Evolutionary conservation across 2,797 vertebrate species (phyloP), one percentile per base, ranked within the genome.

Genomic region (Pseudotriccus pelzelni): DNA sequence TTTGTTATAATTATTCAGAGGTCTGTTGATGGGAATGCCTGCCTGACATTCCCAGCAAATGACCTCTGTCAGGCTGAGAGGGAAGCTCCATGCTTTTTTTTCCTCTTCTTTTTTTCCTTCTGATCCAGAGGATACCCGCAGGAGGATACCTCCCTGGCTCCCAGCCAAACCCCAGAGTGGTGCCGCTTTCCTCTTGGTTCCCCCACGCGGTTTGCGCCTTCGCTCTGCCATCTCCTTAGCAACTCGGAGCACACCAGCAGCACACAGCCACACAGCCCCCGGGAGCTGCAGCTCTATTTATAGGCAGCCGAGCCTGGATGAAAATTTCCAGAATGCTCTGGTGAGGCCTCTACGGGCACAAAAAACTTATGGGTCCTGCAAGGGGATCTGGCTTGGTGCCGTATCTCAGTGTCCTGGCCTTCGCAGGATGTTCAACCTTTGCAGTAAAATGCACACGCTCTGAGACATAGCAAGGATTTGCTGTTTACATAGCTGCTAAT

Each of bases 151-250:
- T 89, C 53, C 81, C 75, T 92, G 82, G 91, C 90, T 94, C 20
- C 18, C 9, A 4, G 90, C 91, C 21, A 27, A 69, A 34, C 14
- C 87, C 77, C 1, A 4, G 59, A 55, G 83, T 3, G 0, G 19
- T 76, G 86, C 86, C 0, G 19, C 80, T 82, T 79, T 79, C 80
- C 68, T 87, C 89, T 36, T 1, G 4, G 68, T 79, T 90, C 70
- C 91, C 82, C 93, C 64, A 24, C 10, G 13, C 7, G 59, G 90
- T 91, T 69, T 74, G 76, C 58, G 44, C 91, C 80, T 66, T 91
- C 0, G 19, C 85, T 95, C 63, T 82, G 69, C 91, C 77, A 96
- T 95, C 96, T 97, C 95, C 95, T 92, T 95, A 96, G 96, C 93
- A 95, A 95, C 95, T 97, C 47, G 0, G 87, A 95, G 91, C 94